Evolutionary conservation across 2,888 invertebrate species (phyloP).

Genomic region (Tetragonula carbonaria): DNA sequence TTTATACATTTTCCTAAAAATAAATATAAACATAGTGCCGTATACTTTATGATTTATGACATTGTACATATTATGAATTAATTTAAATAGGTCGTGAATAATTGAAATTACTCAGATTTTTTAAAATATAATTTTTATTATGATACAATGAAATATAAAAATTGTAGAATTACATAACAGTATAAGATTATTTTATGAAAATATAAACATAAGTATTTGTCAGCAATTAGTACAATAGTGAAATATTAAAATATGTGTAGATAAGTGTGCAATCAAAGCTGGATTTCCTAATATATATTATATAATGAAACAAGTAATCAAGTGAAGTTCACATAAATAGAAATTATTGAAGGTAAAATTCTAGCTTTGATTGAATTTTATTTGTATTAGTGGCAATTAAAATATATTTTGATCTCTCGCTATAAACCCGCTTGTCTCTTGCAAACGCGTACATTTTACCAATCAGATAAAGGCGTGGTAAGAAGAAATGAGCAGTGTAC

Average conservation of each 20-base stretch:
- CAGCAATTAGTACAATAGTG: slow-evolving; percentile 13
- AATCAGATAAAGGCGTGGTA: slow-evolving; percentile 76
- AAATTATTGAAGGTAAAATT: slow-evolving; percentile 2
- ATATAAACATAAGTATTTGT: neutral
- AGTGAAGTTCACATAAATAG: neutral
- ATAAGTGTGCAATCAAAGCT: slow-evolving; percentile 37
- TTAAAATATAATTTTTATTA: neutral
- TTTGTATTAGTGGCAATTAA: slow-evolving; percentile 10
- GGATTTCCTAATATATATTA: slow-evolving; percentile 8
- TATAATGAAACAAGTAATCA: neutral
- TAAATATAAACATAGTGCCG: neutral
- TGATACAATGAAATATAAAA: neutral
- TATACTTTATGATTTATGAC: neutral
- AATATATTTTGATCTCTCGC: slow-evolving; percentile 68
- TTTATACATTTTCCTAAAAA: neutral
- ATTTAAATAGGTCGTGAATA: slow-evolving; percentile 8
- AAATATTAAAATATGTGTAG: slow-evolving; percentile 26
- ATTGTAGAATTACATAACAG: slow-evolving; percentile 40
- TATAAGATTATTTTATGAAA: slow-evolving; percentile 5
- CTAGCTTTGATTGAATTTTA: slow-evolving; percentile 42
- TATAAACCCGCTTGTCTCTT: slow-evolving; percentile 71
- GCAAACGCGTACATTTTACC: slow-evolving; percentile 68
- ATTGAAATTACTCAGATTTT: neutral
- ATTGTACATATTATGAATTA: slow-evolving; percentile 7
- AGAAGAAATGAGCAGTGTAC: slow-evolving; percentile 75